Percentiles rank a stretch among this genome's conserved stretches.
phyloP scores from a whole-genome alignment of 2,888 invertebrate genomes.

The Anthrax anthrax region DNA sequence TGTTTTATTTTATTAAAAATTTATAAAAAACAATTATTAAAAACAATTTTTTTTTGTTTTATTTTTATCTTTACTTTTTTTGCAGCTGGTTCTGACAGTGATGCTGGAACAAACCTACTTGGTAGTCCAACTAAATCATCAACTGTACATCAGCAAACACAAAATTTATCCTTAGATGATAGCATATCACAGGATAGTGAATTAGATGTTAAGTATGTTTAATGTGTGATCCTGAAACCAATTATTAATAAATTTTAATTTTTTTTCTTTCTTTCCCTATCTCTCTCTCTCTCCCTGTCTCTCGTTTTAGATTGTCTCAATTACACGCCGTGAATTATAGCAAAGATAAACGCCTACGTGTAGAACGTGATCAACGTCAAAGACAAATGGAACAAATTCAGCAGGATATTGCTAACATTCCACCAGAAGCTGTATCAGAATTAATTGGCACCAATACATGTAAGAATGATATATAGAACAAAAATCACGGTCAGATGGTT shows the following conservation, averaged over 20 bases:
- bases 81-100: slow-evolving; percentile 12
- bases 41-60: neutral
- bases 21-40: too few species aligned
- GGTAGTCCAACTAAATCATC: slow-evolving; percentile 11
- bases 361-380: slow-evolving; percentile 61
- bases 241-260: neutral
- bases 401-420: slow-evolving; percentile 55
- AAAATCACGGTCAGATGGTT: too few species aligned
- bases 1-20: too few species aligned
- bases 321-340: slow-evolving; percentile 58
- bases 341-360: slow-evolving; percentile 58
- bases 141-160: slow-evolving; percentile 5
- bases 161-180: neutral
- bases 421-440: slow-evolving; percentile 57
- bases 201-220: slow-evolving; percentile 26
- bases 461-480: too few species aligned
- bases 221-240: too few species aligned
- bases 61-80: neutral
- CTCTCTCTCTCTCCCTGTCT: too few species aligned
- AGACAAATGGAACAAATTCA: slow-evolving; percentile 62
- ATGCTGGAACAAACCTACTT: slow-evolving; percentile 10
- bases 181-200: slow-evolving; percentile 12
- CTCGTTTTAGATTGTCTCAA: slow-evolving; percentile 45
- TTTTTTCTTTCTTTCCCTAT: too few species aligned
- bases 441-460: slow-evolving; percentile 60